Percentiles rank a stretch among this genome's conserved stretches.
Conservation (phyloP, 2,888 invertebrate species). For the Abscondita cerata region DNA sequence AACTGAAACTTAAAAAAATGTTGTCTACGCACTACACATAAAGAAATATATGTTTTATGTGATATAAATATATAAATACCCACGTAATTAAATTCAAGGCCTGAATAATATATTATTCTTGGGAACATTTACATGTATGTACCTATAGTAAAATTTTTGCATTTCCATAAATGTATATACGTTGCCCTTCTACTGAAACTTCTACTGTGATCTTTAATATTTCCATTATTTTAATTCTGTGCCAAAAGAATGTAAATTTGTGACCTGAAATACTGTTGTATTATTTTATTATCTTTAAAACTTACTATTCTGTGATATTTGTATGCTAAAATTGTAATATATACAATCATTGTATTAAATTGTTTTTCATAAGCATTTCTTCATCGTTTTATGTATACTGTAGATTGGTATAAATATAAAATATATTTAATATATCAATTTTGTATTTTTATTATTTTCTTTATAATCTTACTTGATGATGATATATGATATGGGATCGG, state of each 20-base stretch:
- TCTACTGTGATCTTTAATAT: slow-evolving; percentile 45
- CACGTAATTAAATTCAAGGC: slow-evolving; percentile 12
- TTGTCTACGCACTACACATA: neutral
- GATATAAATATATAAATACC: neutral
- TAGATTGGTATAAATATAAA: slow-evolving; percentile 25
- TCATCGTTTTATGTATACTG: slow-evolving; percentile 32
- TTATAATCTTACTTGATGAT: neutral
- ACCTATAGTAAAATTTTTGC: slow-evolving; percentile 16
- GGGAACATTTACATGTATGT: slow-evolving; percentile 33
- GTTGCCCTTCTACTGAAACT: slow-evolving; percentile 39
- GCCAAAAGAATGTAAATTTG: slow-evolving; percentile 45
- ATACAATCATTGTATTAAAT: slow-evolving; percentile 29
- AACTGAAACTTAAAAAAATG: slow-evolving; percentile 3
- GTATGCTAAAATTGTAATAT: slow-evolving; percentile 32
- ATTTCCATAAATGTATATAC: slow-evolving; percentile 24
- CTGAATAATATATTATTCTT: slow-evolving; percentile 30
- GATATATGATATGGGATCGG: too few relatives aligned
- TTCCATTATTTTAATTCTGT: slow-evolving; percentile 42
- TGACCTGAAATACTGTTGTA: slow-evolving; percentile 41
- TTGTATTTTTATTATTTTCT: neutral
- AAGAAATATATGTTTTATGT: neutral
- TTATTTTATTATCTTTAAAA: slow-evolving; percentile 32
- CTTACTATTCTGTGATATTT: slow-evolving; percentile 35
- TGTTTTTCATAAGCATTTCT: slow-evolving; percentile 25
- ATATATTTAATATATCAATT: slow-evolving; percentile 18